Base-by-base conservation (phyloP, 1,140 invertebrate genomes). In the Caenorhabditis remanei region DNA sequence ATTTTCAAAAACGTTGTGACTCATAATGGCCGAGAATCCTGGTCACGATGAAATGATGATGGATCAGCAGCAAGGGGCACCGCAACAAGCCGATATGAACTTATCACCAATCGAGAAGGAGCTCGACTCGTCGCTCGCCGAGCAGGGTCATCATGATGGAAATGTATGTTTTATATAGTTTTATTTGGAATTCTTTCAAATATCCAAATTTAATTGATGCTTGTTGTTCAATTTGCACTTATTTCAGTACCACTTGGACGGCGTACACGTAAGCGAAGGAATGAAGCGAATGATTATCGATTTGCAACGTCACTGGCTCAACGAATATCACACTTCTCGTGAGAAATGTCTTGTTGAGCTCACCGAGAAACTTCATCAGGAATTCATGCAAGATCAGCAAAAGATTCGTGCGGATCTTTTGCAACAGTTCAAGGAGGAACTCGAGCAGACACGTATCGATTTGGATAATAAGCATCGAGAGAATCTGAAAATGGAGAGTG, bases 401-500 rank as follows among this genome's bases (percentile, higher is more conserved):
- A 91, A 90, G 63, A 92, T 90, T 13, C 65, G 88, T 53, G 88
- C 90, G 6, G 91, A 92, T 21, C 87, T 92, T 21, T 71, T 92
- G 40, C 90, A 90, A 40, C 92, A 93, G 84, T 92, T 92, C 88
- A 93, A 92, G 65, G 91, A 92, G 43, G 91, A 92, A 85, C 87
- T 92, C 16, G 91, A 92, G n/a, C 85, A 85, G 40, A 90, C 90
- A 16, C 89, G 90, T 58, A 67, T 48, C n/a, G 87, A 92, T 41
- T 43, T 91, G 21, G 90, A 91, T 41, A 83, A 88, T 14, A 87
- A 90, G 55, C 90, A 95, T 65, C 95, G 95, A 90, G 94, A 94
- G 83, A 94, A 95, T 84, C 94, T 96, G 90, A 94, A 94, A 87
- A 94, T 94, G 87, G 95, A 96, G 89, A 92, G 96, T 79, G 94